A percentile compares a stretch with the other conserved stretches of the same genome.
These are phyloP conservation scores for Esox masquinongy DNA, from an alignment of 2,797 vertebrate species.

Conservation along the genomic window DNA sequence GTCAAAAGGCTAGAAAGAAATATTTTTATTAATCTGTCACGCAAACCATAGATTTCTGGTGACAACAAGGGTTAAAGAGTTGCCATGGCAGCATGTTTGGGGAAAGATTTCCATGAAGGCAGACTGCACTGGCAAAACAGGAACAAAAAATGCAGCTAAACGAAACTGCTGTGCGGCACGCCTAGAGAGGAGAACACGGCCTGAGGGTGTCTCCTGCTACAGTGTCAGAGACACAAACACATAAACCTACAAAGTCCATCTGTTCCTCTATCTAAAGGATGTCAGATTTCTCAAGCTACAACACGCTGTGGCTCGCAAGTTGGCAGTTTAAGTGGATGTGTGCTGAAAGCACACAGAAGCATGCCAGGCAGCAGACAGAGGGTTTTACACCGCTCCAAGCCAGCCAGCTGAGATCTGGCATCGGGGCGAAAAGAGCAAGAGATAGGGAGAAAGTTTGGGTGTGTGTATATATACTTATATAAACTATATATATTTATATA, in stretches of 20 bases:
- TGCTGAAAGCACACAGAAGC: too few relatives aligned
- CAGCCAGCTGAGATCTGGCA: slow-evolving; percentile 72
- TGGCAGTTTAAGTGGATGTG: slow-evolving; percentile 21
- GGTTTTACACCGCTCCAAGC: slow-evolving; percentile 40
- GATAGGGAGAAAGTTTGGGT: neutral
- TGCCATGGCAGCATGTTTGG: slow-evolving; percentile 12
- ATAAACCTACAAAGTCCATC: slow-evolving; percentile 46
- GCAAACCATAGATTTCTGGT: neutral
- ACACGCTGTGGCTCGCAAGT: slow-evolving; percentile 44
- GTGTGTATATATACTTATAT: neutral
- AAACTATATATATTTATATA: too few relatives aligned
- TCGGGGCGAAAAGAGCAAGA: slow-evolving; percentile 27
- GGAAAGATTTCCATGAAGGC: neutral
- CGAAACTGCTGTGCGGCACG: slow-evolving; percentile 28
- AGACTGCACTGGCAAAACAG: slow-evolving; percentile 10
- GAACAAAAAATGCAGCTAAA: slow-evolving; percentile 22
- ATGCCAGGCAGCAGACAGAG: too few relatives aligned
- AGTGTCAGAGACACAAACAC: slow-evolving; percentile 2
- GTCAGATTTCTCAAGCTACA: slow-evolving; percentile 50
- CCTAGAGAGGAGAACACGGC: slow-evolving; percentile 16
- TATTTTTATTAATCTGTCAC: neutral
- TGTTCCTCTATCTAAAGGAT: slow-evolving; percentile 63
- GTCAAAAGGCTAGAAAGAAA: slow-evolving; percentile 1
- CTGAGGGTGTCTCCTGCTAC: neutral
- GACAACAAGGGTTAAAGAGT: neutral